Base-by-base conservation (phyloP, 30 jellyfish, hydroid and myxozoan species). In the Euphysa ruthae region DNA sequence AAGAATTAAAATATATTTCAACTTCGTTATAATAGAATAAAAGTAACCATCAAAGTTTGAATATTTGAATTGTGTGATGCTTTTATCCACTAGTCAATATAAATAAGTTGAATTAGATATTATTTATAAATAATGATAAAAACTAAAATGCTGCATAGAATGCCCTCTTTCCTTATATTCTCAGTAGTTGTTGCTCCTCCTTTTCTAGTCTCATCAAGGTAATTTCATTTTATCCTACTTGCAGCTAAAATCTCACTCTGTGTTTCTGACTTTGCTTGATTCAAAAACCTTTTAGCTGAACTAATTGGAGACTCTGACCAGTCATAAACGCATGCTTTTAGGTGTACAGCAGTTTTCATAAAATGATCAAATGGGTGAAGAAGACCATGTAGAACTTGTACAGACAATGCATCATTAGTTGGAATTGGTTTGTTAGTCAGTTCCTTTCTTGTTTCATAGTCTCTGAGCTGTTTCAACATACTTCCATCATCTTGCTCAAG, bases 171-270 rank as follows among this genome's bases (percentile, higher is more conserved):
- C n/a, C n/a, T n/a, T 38, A 18, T n/a, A 27, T 68, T 68, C 8
- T 65, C 80, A 12, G 12, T 50, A 0, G 80, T 68, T 0, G 80
- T 12, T 12, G 80, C 49, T 1, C 77, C 80, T 51, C 80, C 71
- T 13, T 58, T 31, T 14, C 77, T 71, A 23, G 77, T 35, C 14
- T 35, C 30, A 63, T 31, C 74, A 14, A 25, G 79, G 30, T 18
- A 33, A 27, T 63, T 71, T 71, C 75, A 63, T 33, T 20, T 7
- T 33, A 10, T 8, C 8, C 60, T 58, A 16, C 6, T 23, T 8
- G 31, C 7, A 15, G 26, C 61, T 7, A 24, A 15, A 10, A 58
- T 6, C 31, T 10, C 12, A 12, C 24, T 15, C 14, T 58, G 70
- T 15, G 31, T 58, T 16, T 58, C 72, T 31, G 14, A 38, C 16